Evolutionary conservation across 2,113 vertebrate species (phyloP), one percentile per base, ranked within the genome.

Genomic region (Eidolon helvum): DNA sequence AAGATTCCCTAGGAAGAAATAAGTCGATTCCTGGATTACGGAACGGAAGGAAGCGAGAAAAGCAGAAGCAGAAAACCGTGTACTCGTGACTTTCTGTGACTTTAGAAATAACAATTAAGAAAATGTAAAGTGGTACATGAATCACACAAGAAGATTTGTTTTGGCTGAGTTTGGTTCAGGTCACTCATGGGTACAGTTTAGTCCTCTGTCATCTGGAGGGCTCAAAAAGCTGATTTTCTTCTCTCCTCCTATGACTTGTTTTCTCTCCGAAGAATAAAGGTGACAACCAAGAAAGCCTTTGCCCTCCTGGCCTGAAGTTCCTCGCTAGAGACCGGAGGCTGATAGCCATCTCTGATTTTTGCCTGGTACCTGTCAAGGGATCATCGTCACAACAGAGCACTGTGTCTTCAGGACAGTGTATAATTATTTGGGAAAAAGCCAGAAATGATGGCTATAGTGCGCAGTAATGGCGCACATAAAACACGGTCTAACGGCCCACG

Each of bases 11-110:
- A 1, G 89, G 83, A 95, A 95, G 78, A 61, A 85, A 95, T 86
- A 97, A 88, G 92, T 95, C 85, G 10, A 96, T 96, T 90, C 90
- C 83, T 21, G 28, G 82, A 97, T 96, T 97, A 80, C 15, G 91
- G 57, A 84, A 53, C 61, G 50, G 50, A 16, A 50, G 50, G 84
- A 66, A 79, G 78, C 38, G 40, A 95, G 71, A 93, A 57, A 55
- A 35, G 26, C 50, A 24, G 21, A 24, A 22, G 21, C 48, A 55
- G 21, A 24, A 91, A 94, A 95, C 69, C 24, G 71, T 72, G 45
- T 0, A 21, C 48, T 72, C 14, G 0, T 45, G 33, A 90, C 74
- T 84, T 95, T 92, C 30, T 75, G 18, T 63, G 50, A 28, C 33
- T 94, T 75, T 57, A 63, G 78, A 75, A 94, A 77, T 40, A 35